These are phyloP conservation scores for Lepidurus apus DNA, from an alignment of 1,140 invertebrate species.

Conservation along the genomic window DNA sequence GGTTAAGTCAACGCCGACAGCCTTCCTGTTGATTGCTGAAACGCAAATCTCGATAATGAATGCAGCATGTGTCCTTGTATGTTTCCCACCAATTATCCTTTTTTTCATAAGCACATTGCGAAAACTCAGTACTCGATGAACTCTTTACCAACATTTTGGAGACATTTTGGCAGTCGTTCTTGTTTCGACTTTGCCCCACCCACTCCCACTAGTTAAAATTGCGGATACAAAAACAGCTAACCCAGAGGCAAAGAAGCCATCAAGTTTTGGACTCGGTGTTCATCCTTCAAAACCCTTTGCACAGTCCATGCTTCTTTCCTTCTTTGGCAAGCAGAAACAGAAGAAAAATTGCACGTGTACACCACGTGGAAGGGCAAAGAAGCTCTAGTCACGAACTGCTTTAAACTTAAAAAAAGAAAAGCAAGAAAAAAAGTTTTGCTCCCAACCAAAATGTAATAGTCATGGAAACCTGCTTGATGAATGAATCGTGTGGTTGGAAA, in stretches of 20 bases:
- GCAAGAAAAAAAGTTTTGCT: background rate
- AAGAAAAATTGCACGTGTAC: background rate
- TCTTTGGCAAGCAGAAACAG: background rate
- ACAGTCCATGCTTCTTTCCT: background rate
- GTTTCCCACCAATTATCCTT: background rate
- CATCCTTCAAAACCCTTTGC: background rate
- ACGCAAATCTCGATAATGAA: background rate
- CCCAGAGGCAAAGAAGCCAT: background rate
- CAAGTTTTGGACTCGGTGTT: background rate
- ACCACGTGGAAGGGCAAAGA: constrained; percentile 6
- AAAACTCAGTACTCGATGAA: background rate
- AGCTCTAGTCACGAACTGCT: constrained; percentile 6
- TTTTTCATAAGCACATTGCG: background rate
- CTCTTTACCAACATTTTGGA: background rate
- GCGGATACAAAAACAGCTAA: background rate
- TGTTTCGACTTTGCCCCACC: background rate
- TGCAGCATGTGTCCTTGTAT: constrained; percentile 9
- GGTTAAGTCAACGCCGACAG: too few species aligned
- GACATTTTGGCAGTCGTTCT: background rate
- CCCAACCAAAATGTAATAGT: too few species aligned
- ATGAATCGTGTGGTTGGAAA: background rate
- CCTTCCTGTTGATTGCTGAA: background rate
- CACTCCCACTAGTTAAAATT: background rate
- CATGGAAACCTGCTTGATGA: background rate
- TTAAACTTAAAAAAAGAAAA: background rate